phyloP scores from a whole-genome alignment of 2,113 vertebrate genomes.

The Sclerurus mexicanus region DNA sequence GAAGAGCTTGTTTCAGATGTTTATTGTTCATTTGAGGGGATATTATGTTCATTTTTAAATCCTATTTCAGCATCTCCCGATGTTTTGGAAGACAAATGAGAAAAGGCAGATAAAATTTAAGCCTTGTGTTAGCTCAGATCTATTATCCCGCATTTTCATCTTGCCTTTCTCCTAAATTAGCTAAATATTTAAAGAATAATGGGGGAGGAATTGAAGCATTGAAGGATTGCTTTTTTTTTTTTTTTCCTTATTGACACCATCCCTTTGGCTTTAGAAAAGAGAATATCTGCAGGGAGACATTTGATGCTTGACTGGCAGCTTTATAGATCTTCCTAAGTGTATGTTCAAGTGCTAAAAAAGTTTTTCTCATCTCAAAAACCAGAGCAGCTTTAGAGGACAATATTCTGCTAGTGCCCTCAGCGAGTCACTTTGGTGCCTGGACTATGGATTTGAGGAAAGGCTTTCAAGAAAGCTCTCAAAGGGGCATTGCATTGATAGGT shows the following conservation, averaged over 20 bases:
- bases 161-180: background rate
- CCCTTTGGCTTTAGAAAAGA: background rate
- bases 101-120: background rate
- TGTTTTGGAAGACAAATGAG: background rate
- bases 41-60: conserved; percentile 17
- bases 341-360: background rate
- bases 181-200: background rate
- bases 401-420: background rate
- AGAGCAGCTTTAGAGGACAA: background rate
- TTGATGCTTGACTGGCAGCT: background rate
- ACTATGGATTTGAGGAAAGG: conserved; percentile 72
- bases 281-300: background rate
- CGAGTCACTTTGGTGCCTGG: conserved; percentile 36
- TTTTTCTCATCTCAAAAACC: background rate
- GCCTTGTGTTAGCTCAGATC: background rate
- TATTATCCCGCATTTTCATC: conserved; percentile 1
- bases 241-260: background rate
- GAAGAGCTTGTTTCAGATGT: background rate
- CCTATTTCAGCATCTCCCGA: background rate
- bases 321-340: background rate
- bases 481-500: background rate
- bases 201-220: background rate
- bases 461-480: conserved; percentile 67
- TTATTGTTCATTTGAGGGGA: conserved; percentile 9
- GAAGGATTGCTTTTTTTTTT: background rate